A percentile compares a stretch with the other conserved stretches of the same genome.
Conservation (phyloP, 2,888 invertebrate species). For the Hirtodrosophila confusa region DNA sequence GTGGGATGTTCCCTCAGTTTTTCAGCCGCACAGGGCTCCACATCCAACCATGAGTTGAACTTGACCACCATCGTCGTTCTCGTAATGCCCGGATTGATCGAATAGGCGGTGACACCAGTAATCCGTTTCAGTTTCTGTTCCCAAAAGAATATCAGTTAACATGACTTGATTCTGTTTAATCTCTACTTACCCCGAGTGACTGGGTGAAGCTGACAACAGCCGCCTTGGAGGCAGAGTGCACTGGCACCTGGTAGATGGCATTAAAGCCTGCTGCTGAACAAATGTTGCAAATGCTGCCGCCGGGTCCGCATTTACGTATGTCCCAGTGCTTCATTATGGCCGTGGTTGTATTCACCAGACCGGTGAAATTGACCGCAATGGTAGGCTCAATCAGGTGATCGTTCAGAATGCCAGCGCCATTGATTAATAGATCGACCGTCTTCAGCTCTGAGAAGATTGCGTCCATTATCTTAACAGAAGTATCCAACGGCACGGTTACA, state of each 20-base stretch:
- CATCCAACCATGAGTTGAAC: conserved; percentile 70
- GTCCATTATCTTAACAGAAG: conserved; percentile 70
- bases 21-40: conserved; percentile 59
- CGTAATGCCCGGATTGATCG: conserved; percentile 72
- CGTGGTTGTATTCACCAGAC: conserved; percentile 75
- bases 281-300: conserved; percentile 83
- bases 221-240: conserved; percentile 83
- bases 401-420: conserved; percentile 74
- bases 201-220: conserved; percentile 83
- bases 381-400: conserved; percentile 73
- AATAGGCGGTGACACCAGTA: conserved; percentile 69
- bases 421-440: conserved; percentile 75
- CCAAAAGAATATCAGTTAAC: not conserved
- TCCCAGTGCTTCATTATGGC: conserved; percentile 83
- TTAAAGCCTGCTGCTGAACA: conserved; percentile 81
- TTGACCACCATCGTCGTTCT: conserved; percentile 58
- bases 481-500: conserved; percentile 63
- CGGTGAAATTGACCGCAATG: conserved; percentile 71
- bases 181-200: conserved; percentile 77
- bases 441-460: conserved; percentile 61
- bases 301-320: conserved; percentile 83
- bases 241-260: conserved; percentile 72
- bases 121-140: conserved; percentile 54
- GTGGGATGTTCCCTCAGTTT: conserved; percentile 45
- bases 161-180: too few relatives aligned